phyloP scores from a whole-genome alignment of 2,888 invertebrate genomes.

The Eupithecia tripunctaria region DNA sequence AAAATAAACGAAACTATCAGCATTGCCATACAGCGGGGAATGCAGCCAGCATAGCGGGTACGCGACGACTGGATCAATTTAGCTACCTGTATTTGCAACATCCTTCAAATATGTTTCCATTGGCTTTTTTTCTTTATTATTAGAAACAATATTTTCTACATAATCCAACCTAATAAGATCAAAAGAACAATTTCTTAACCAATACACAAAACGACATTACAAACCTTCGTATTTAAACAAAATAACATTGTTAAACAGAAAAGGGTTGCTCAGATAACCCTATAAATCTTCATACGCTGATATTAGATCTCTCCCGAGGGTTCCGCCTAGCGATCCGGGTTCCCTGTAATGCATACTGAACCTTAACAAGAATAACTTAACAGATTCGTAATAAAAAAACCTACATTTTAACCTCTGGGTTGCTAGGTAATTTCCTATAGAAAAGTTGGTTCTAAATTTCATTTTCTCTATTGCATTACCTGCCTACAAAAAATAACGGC shows the following conservation, averaged over 20 bases:
- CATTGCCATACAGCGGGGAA: no score
- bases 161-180: neutral
- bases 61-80: no score
- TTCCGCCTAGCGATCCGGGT: neutral
- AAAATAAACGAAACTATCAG: no score
- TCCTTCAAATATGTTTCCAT: no score
- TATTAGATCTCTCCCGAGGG: constrained; percentile 9
- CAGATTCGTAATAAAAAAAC: neutral
- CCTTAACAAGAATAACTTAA: constrained; percentile 4
- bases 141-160: neutral
- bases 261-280: constrained; percentile 9
- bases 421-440: no score
- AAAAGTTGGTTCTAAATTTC: no score
- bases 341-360: neutral
- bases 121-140: no score
- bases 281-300: constrained; percentile 11
- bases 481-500: no score
- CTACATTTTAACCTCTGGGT: neutral
- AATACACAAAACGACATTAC: neutral
- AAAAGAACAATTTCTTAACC: neutral
- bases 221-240: constrained; percentile 5
- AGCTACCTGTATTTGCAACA: no score
- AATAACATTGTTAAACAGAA: constrained; percentile 10
- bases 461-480: no score
- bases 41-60: no score